These are phyloP conservation scores for Leuciscus idus DNA, from an alignment of 2,113 vertebrate species.

Conservation along the genomic window DNA sequence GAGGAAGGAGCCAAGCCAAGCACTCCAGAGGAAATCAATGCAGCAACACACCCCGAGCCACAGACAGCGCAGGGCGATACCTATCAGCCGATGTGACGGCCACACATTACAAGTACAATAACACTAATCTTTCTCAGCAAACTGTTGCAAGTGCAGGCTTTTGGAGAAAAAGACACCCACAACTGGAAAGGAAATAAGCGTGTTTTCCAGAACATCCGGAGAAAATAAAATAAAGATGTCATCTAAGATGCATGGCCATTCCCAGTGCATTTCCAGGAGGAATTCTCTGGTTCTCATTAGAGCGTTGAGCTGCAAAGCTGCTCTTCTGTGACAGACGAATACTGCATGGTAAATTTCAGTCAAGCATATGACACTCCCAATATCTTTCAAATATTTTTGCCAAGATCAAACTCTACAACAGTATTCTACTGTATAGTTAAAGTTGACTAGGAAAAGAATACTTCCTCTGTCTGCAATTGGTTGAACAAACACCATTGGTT, in stretches of 20 bases:
- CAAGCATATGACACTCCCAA: conserved; percentile 27
- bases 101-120: conserved; percentile 39
- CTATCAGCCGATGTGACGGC: conserved; percentile 9
- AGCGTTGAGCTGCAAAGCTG: not conserved
- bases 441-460: not conserved
- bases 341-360: conserved; percentile 24
- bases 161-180: conserved; percentile 28
- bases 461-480: not conserved
- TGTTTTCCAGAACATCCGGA: conserved; percentile 35
- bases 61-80: conserved; percentile 16
- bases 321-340: conserved; percentile 27
- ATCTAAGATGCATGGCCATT: conserved; percentile 49
- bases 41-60: not conserved
- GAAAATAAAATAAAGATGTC: conserved; percentile 48
- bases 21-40: conserved; percentile 45
- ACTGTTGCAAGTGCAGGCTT: not conserved
- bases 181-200: conserved; percentile 11
- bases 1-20: not conserved
- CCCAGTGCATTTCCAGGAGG: conserved; percentile 33
- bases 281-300: not conserved
- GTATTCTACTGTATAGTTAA: not conserved
- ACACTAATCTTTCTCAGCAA: conserved; percentile 31
- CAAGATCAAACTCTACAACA: not conserved
- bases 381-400: not conserved
- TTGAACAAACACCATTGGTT: not conserved